A percentile compares a stretch with the other conserved stretches of the same genome.
These are phyloP conservation scores for Parapristionchus giblindavisi DNA, from an alignment of 2,888 invertebrate genomes.

Conservation along the genomic window DNA sequence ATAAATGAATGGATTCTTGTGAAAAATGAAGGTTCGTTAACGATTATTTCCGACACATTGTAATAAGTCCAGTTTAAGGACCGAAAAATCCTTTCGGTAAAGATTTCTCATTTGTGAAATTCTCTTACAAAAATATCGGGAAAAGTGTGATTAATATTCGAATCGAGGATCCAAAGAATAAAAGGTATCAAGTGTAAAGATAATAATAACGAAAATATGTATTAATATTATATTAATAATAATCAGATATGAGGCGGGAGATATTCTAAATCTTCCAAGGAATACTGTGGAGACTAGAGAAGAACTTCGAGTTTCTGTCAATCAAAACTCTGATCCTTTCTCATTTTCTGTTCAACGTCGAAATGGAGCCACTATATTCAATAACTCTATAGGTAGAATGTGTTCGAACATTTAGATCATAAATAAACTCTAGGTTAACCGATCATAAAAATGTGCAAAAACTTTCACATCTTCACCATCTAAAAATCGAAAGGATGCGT, in stretches of 20 bases:
- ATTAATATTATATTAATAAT: background rate
- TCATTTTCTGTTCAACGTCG: conserved; percentile 55
- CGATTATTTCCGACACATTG: too few species aligned
- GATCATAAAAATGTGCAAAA: too few species aligned
- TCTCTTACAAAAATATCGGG: conserved; percentile 48
- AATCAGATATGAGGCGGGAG: conserved; percentile 57
- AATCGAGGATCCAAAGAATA: conserved; percentile 39
- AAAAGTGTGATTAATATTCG: conserved; percentile 50
- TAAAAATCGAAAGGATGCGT: too few species aligned
- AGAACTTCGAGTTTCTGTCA: background rate
- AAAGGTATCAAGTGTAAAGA: background rate
- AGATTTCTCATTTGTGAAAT: conserved; percentile 45
- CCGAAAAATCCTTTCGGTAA: conserved; percentile 58
- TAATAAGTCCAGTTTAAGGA: too few species aligned
- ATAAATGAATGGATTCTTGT: background rate
- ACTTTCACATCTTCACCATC: too few species aligned
- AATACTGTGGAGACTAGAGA: conserved; percentile 43
- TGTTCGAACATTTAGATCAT: too few species aligned
- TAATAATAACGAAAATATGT: background rate
- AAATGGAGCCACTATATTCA: too few species aligned
- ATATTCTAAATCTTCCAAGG: conserved; percentile 46
- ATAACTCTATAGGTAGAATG: too few species aligned
- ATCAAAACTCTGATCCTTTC: conserved; percentile 43
- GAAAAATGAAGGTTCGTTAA: background rate
- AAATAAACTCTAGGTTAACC: too few species aligned